These are phyloP conservation scores for Malacoraja senta DNA, from an alignment of 2,797 vertebrate genomes.

Conservation along the genomic window DNA sequence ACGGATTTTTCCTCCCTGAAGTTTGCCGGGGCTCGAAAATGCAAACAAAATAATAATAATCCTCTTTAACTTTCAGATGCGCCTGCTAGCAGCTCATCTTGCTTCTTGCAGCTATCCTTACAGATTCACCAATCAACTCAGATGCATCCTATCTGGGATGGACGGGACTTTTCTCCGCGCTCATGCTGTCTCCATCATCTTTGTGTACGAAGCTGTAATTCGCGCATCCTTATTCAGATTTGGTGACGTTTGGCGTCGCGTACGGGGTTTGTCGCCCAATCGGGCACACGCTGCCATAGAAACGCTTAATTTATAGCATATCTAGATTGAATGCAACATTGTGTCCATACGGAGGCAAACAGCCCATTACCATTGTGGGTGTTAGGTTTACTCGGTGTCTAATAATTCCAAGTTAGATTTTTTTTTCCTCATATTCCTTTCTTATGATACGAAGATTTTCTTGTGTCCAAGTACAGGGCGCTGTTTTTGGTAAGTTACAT, in stretches of 20 bases:
- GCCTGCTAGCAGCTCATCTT: conserved; percentile 34
- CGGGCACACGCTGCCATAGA: conserved; percentile 69
- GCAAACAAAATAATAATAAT: conserved; percentile 1
- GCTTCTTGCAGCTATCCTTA: conserved; percentile 33
- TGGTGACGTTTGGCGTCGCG: conserved; percentile 71
- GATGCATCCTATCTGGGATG: conserved; percentile 41
- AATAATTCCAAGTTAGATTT: conserved; percentile 55
- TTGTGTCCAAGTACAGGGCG: conserved; percentile 24
- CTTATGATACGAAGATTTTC: conserved; percentile 37
- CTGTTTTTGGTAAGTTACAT: conserved; percentile 35
- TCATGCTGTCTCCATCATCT: conserved; percentile 74
- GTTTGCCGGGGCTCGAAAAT: conserved; percentile 13
- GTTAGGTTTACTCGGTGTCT: conserved; percentile 56
- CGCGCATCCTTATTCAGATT: conserved; percentile 88
- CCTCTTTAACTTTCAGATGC: conserved; percentile 28
- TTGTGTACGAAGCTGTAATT: conserved; percentile 76
- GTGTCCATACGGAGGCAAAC: conserved; percentile 63
- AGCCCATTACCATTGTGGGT: conserved; percentile 59
- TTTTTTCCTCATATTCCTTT: conserved; percentile 44
- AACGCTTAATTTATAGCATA: conserved; percentile 85
- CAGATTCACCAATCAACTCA: conserved; percentile 34
- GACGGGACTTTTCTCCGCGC: conserved; percentile 62
- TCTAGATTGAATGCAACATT: conserved; percentile 66
- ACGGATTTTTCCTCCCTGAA: conserved; percentile 16
- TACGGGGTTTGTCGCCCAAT: conserved; percentile 70